phyloP scores from a whole-genome alignment of 2,113 vertebrate species.

The Platycercus adscitus region DNA sequence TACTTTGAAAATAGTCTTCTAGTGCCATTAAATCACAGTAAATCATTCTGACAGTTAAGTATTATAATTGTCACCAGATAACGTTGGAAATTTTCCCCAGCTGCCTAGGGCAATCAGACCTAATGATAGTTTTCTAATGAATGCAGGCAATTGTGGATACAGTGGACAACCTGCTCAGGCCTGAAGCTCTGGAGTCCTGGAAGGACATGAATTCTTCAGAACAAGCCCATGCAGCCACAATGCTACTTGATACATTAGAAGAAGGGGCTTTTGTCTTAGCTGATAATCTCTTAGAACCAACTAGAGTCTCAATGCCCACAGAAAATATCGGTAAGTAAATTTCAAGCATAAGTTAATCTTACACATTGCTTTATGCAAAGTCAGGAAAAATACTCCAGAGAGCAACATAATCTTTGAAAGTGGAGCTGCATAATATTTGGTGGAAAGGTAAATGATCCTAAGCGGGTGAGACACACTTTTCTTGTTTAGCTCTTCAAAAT shows the following conservation, averaged over 20 bases:
- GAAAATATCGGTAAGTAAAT: slow-evolving; percentile 93
- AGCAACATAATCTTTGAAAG: background rate
- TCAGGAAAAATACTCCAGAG: background rate
- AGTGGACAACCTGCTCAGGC: slow-evolving; percentile 96
- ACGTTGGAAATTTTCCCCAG: slow-evolving; percentile 28
- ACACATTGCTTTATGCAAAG: background rate
- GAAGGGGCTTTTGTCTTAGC: slow-evolving; percentile 98
- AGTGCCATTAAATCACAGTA: slow-evolving; percentile 64
- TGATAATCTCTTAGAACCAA: slow-evolving; percentile 96
- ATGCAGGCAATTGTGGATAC: slow-evolving; percentile 98
- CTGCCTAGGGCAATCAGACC: slow-evolving; percentile 43
- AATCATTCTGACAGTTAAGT: slow-evolving; percentile 71
- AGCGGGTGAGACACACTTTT: background rate
- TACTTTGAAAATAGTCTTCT: slow-evolving; percentile 35
- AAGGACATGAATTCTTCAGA: slow-evolving; percentile 98
- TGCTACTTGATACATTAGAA: slow-evolving; percentile 96
- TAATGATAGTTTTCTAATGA: slow-evolving; percentile 76
- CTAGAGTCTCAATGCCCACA: slow-evolving; percentile 95
- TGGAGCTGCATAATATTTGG: background rate
- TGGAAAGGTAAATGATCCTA: background rate
- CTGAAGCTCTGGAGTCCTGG: slow-evolving; percentile 96
- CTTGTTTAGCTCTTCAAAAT: background rate
- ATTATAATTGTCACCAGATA: slow-evolving; percentile 62
- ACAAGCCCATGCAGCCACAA: slow-evolving; percentile 96
- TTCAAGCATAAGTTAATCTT: background rate